Evolutionary conservation across 2,888 invertebrate species (phyloP).

Genomic region (Coelinius sp.): DNA sequence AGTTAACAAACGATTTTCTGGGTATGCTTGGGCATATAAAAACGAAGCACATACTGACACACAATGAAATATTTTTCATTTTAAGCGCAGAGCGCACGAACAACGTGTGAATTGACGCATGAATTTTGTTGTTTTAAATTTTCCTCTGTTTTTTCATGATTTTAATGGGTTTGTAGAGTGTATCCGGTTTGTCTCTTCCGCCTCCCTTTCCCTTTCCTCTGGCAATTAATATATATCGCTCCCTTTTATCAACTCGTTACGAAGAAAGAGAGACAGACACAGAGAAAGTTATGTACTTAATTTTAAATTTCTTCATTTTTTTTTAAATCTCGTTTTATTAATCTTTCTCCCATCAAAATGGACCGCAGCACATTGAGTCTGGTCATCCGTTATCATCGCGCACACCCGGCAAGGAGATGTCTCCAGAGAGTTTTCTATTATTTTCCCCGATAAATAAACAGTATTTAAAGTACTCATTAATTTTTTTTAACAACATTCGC

Average conservation of each 20-base stretch:
- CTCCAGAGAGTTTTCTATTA: slow-evolving; percentile 30
- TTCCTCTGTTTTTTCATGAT: no score
- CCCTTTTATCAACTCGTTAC: not conserved
- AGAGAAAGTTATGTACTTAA: not conserved
- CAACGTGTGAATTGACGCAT: not conserved
- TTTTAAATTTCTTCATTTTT: not conserved
- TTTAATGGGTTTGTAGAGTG: slow-evolving; percentile 4
- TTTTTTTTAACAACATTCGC: slow-evolving; percentile 20
- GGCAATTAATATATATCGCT: slow-evolving; percentile 26
- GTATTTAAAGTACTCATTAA: slow-evolving; percentile 17
- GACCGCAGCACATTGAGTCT: slow-evolving; percentile 32
- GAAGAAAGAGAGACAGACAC: slow-evolving; percentile 24
- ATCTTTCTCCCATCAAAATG: slow-evolving; percentile 27
- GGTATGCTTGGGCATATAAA: slow-evolving; percentile 13
- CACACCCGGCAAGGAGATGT: slow-evolving; percentile 25
- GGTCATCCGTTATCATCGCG: slow-evolving; percentile 29
- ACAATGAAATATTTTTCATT: slow-evolving; percentile 7
- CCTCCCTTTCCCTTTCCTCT: slow-evolving; percentile 35
- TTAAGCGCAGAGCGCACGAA: slow-evolving; percentile 18
- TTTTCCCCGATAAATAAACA: slow-evolving; percentile 19
- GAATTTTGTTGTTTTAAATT: not conserved
- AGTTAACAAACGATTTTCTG: slow-evolving; percentile 28
- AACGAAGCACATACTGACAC: slow-evolving; percentile 13
- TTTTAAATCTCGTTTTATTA: not conserved
- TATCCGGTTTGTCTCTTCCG: slow-evolving; percentile 15